Evolutionary conservation across 2,888 invertebrate species (phyloP).

Genomic region (Stegana nigrithorax): DNA sequence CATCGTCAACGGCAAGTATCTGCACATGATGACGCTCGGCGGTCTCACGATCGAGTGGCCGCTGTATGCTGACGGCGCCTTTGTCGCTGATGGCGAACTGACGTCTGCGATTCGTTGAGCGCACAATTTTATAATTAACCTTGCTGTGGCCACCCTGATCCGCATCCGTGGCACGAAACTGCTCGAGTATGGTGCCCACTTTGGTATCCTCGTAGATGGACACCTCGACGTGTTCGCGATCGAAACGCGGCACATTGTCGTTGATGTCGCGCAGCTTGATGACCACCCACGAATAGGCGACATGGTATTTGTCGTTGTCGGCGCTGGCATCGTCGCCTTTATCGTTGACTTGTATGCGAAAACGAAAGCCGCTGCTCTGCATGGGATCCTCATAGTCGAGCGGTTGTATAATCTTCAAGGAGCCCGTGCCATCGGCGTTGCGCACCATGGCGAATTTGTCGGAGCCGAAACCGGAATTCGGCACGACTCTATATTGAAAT

Average conservation of each 20-base stretch:
- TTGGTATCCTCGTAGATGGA: slow-evolving; percentile 91
- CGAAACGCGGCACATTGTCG: slow-evolving; percentile 95
- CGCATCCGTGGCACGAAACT: slow-evolving; percentile 93
- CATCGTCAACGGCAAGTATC: slow-evolving; percentile 93
- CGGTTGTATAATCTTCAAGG: slow-evolving; percentile 93
- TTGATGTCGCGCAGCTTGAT: slow-evolving; percentile 93
- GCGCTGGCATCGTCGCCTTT: slow-evolving; percentile 91
- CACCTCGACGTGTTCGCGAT: slow-evolving; percentile 90
- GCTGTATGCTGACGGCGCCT: slow-evolving; percentile 92
- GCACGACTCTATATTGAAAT: slow-evolving; percentile 93
- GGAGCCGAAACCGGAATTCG: slow-evolving; percentile 92
- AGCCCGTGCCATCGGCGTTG: slow-evolving; percentile 94
- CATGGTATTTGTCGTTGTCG: slow-evolving; percentile 95
- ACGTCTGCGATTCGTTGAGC: slow-evolving; percentile 88
- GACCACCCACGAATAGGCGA: slow-evolving; percentile 94
- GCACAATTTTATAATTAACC: slow-evolving; percentile 88
- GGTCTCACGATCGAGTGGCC: slow-evolving; percentile 90
- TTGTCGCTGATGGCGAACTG: slow-evolving; percentile 95
- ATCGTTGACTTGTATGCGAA: slow-evolving; percentile 93
- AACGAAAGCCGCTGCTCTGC: slow-evolving; percentile 94
- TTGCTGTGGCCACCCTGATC: slow-evolving; percentile 93
- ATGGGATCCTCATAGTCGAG: slow-evolving; percentile 93
- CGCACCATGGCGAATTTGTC: slow-evolving; percentile 96
- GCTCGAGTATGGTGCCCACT: slow-evolving; percentile 89
- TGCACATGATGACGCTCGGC: slow-evolving; percentile 94